Evolutionary conservation across 2,113 vertebrate genomes (phyloP), one percentile per base, ranked within the genome.

Genomic region (Carollia perspicillata): DNA sequence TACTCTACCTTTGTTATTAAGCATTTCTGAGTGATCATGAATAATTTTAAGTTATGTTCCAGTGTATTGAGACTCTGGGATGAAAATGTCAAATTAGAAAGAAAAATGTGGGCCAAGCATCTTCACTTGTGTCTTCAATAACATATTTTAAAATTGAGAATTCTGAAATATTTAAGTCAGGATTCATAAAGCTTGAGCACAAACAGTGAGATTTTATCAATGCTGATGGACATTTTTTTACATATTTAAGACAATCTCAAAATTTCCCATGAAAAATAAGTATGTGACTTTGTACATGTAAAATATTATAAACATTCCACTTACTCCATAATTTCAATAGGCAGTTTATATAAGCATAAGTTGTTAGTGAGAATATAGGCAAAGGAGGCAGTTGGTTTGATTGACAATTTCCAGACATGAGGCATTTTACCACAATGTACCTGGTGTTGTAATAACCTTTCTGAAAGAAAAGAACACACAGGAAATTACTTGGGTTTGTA

Each of bases 21-120:
- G 49, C 65, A 40, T 93, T 78, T 47, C 49, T 90, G 65, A 94
- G 17, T 84, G 79, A 87, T 88, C 33, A 68, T 35, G 71, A 78
- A 84, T 93, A 79, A 74, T 93, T 79, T 93, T 94, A 95, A 94
- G 8, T 90, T 72, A 93, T 79, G 42, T 74, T 83, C 63, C 68
- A 90, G 20, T 87, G 26, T 60, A 60, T 26, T 79, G 60, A 94
- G 35, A 4, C 16, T 84, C 42, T 92, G 63, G 60, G n/a, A 87
- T 30, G 72, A 60, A 84, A 83, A 94, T 68, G 85, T 72, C 40
- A 81, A 93, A 95, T 93, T 93, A 91, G 78, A 92, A 93, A 85
- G 33, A 93, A 58, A 93, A 92, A 92, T 81, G 47, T 81, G 49
- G 58, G 26, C 68, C 22, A 77, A 58, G 2, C 11, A 74, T 78